Evolutionary conservation across 2,113 vertebrate genomes (phyloP).

Genomic region (Caracal caracal): DNA sequence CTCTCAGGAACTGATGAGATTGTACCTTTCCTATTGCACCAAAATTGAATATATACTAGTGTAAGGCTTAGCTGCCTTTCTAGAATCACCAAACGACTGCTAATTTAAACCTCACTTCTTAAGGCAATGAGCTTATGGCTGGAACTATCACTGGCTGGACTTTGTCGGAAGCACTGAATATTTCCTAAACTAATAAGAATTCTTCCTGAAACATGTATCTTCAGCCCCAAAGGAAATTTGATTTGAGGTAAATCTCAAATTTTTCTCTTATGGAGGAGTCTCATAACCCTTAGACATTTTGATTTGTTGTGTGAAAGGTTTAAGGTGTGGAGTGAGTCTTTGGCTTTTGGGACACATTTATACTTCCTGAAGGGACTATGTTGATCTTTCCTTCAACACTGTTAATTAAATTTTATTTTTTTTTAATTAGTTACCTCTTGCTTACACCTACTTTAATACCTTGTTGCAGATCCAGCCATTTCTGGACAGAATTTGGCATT

Average conservation of each 20-base stretch:
- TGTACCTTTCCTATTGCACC: background rate
- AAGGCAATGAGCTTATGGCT: background rate
- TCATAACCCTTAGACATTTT: background rate
- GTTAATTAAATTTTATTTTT: background rate
- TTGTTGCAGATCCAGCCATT: slow-evolving; percentile 25
- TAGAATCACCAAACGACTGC: background rate
- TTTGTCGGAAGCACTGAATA: background rate
- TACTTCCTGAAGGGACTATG: background rate
- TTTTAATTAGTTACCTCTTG: background rate
- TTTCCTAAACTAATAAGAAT: background rate
- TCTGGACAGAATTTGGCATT: slow-evolving; percentile 36
- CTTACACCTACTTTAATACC: background rate
- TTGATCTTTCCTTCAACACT: slow-evolving; percentile 22
- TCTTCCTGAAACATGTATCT: background rate
- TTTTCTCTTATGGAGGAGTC: background rate
- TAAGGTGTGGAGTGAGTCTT: background rate
- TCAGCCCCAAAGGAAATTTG: background rate
- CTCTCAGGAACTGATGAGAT: background rate
- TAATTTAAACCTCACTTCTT: background rate
- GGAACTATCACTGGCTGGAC: background rate
- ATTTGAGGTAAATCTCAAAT: background rate
- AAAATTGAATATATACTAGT: background rate
- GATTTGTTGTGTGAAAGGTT: background rate
- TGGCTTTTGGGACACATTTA: background rate
- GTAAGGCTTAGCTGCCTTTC: background rate